phyloP scores from a whole-genome alignment of 2,113 vertebrate species.

The Phasianus colchicus region DNA sequence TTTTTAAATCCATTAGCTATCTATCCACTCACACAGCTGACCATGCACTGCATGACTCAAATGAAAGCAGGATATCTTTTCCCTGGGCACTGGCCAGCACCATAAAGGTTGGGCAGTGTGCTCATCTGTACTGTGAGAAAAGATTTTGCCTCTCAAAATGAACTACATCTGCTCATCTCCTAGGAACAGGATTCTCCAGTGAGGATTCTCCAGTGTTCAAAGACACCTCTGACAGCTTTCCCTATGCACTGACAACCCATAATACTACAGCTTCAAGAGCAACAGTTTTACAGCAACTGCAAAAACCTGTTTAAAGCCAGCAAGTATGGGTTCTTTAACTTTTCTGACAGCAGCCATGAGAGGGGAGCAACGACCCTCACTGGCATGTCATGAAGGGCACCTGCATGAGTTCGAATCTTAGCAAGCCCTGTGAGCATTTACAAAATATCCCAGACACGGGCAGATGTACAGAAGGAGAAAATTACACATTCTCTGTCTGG shows the following conservation, averaged over 20 bases:
- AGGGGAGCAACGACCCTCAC: conserved; percentile 1
- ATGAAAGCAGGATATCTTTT: neutral
- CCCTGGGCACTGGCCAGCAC: neutral
- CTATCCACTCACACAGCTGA: neutral
- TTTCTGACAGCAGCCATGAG: neutral
- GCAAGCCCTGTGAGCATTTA: neutral
- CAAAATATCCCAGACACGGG: neutral
- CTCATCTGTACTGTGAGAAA: neutral
- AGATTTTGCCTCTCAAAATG: neutral
- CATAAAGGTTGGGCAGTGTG: accelerated
- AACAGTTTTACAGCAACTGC: neutral
- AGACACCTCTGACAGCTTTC: neutral
- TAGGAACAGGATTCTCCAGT: neutral
- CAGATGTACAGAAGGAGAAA: neutral
- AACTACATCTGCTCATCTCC: neutral
- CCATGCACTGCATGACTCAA: accelerated
- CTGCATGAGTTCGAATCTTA: neutral
- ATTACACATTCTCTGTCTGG: neutral
- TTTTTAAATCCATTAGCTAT: neutral
- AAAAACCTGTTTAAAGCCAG: neutral
- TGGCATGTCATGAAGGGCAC: neutral
- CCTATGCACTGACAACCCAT: neutral
- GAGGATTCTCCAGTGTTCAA: neutral
- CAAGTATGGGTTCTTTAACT: neutral
- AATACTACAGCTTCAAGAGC: neutral